phyloP scores from a whole-genome alignment of 1,140 invertebrate genomes.

The Brachionus asplanchnoidis region DNA sequence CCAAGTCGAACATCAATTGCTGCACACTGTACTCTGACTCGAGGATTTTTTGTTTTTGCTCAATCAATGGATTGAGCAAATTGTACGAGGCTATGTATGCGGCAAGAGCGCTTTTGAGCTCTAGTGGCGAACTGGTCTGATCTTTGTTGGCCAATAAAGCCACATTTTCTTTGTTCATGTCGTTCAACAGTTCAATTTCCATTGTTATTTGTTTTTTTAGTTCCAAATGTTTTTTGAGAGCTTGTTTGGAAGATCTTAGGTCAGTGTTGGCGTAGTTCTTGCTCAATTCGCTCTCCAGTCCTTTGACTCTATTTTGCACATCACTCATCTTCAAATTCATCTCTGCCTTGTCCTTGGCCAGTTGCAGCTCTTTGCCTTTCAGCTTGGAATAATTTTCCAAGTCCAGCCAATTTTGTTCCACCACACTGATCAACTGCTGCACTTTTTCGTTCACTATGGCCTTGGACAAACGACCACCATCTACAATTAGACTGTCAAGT shows the following conservation, averaged over 20 bases:
- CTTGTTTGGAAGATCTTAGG: background rate
- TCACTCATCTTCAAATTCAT: background rate
- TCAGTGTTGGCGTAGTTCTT: conserved; percentile 1
- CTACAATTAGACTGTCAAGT: background rate
- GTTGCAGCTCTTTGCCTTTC: background rate
- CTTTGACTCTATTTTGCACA: background rate
- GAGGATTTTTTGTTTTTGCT: background rate
- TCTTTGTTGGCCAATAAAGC: background rate
- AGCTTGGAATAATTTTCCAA: background rate
- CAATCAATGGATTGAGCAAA: background rate
- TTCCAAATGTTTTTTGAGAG: background rate
- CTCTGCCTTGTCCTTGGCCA: background rate
- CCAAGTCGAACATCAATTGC: conserved; percentile 22
- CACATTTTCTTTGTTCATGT: background rate
- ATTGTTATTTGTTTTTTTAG: conserved; percentile 20
- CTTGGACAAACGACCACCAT: background rate
- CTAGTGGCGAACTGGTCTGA: background rate
- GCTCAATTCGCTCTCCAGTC: background rate
- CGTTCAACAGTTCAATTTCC: conserved; percentile 25
- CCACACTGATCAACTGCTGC: background rate
- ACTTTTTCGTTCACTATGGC: background rate
- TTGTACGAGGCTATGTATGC: background rate
- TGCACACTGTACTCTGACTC: background rate
- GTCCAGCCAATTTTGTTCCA: conserved; percentile 27
- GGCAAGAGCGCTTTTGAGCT: background rate